Base-by-base conservation (phyloP, 2,113 vertebrate genomes). In the Leucopsar rothschildi region DNA sequence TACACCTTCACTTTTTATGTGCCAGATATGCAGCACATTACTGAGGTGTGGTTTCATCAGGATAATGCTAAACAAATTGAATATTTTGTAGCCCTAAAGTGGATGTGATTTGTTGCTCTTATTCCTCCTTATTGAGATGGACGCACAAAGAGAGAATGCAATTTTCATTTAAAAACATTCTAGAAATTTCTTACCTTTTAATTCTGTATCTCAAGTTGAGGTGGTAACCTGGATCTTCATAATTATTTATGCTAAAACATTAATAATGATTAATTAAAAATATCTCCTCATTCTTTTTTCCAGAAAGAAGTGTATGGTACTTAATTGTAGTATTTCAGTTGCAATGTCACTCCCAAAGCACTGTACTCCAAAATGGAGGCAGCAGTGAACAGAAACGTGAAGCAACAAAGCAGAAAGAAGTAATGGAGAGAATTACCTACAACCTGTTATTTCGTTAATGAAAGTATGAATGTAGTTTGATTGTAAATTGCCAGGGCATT, bases 221-320 rank as follows among this genome's bases (percentile, higher is more conserved):
- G 79, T 37, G 17, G 12, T 33, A 90, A 72, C 6, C 11, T 24
- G 12, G 2, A 49, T 49, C 18, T 68, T 94, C 39, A 66, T 29
- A 15, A 4, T 31, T 9, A 31, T 52, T 60, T 73, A 1, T 59
- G 53, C 57, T 23, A 49, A 52, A 76, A 35, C 3, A 57, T 15
- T 53, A 42, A 24, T n/a, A 11, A 14, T 11, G 59, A 45, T n/a
- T 21, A 65, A 69, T 63, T 78, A 18, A 81, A 76, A 68, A 53
- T 37, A 37, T 0, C 10, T 12, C 6, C 1, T 33, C 3, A 5
- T 28, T 50, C 6, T 47, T 76, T 68, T 40, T 39, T 49, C 8
- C 18, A 19, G 17, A n/a, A 2, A 29, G 9, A 42, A 55, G 12
- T 37, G 2, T 11, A 17, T 6, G 1, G 4, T 57, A 24, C 14